Evolutionary conservation across 2,113 vertebrate genomes (phyloP).

Genomic region (Vulpes lagopus): DNA sequence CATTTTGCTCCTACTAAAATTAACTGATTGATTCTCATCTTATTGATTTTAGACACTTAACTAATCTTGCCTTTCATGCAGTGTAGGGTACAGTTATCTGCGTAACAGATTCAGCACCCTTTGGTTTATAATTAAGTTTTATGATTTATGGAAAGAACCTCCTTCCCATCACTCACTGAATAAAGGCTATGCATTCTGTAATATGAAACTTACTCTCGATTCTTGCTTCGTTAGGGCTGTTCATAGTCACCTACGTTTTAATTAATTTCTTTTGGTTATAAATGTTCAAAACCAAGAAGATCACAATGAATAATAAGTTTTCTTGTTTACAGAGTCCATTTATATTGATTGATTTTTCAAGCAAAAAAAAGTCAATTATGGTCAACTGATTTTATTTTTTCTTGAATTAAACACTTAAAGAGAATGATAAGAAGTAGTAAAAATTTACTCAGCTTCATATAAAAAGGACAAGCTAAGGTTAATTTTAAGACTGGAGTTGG

Average conservation of each 20-base stretch:
- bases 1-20: background rate
- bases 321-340: background rate
- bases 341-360: constrained; percentile 36
- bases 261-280: constrained; percentile 34
- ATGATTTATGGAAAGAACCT: background rate
- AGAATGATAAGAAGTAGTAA: constrained; percentile 10
- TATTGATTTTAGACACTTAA: background rate
- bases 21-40: background rate
- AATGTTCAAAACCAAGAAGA: background rate
- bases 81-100: background rate
- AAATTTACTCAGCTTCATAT: background rate
- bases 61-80: background rate
- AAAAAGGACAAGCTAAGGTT: background rate
- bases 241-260: background rate
- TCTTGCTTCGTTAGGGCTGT: background rate
- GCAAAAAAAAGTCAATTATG: background rate
- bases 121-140: constrained; percentile 43
- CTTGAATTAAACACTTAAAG: background rate
- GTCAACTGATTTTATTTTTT: constrained; percentile 27
- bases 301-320: background rate
- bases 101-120: background rate
- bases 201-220: background rate
- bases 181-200: background rate
- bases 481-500: background rate
- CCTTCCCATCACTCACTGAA: background rate